phyloP scores from a whole-genome alignment of 2,113 vertebrate genomes.

The Archocentrus centrarchus region DNA sequence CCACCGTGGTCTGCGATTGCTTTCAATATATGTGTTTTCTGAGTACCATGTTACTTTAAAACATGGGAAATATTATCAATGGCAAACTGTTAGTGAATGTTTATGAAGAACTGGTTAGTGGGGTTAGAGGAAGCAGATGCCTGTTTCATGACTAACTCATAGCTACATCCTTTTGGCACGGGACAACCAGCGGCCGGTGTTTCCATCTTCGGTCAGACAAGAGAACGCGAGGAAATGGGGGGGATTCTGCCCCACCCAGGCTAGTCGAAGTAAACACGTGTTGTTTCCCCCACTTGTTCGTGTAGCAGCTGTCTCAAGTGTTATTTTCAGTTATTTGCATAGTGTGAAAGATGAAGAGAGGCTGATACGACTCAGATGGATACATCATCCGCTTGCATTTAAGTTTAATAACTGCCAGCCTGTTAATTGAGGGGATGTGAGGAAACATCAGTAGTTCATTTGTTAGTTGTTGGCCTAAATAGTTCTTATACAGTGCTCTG shows the following conservation, averaged over 20 bases:
- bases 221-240: slow-evolving; percentile 39
- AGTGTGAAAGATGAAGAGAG: neutral
- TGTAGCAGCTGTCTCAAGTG: neutral
- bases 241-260: slow-evolving; percentile 52
- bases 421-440: neutral
- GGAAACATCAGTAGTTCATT: neutral
- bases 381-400: neutral
- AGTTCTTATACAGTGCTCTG: neutral
- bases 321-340: neutral
- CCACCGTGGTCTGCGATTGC: slow-evolving; percentile 13
- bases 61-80: accelerated
- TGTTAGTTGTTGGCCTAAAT: neutral
- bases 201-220: slow-evolving; percentile 66
- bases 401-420: neutral
- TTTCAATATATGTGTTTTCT: neutral
- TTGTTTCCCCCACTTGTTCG: neutral
- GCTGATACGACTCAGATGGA: neutral
- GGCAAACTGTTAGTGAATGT: neutral
- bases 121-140: slow-evolving; percentile 26
- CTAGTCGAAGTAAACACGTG: slow-evolving; percentile 12
- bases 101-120: neutral
- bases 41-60: neutral
- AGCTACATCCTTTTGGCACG: slow-evolving; percentile 26
- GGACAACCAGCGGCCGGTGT: slow-evolving; percentile 29
- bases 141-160: slow-evolving; percentile 2